These are phyloP conservation scores for Acrobasis repandana DNA, from an alignment of 2,888 invertebrate species.

Conservation along the genomic window DNA sequence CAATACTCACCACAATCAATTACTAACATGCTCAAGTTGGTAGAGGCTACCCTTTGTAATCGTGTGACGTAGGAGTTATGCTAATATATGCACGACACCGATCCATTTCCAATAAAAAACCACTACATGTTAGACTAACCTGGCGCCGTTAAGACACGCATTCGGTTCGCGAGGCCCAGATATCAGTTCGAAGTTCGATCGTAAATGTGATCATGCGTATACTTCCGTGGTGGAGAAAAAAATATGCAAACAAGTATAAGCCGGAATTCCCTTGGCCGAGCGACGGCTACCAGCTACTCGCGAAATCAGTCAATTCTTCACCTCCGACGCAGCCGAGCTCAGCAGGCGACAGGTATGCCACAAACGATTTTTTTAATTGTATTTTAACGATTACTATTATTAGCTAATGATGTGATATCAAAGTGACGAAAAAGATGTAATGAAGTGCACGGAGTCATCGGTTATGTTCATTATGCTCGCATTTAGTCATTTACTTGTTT, in stretches of 20 bases:
- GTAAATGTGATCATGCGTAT: constrained; percentile 27
- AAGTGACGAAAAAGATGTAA: constrained; percentile 39
- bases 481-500: constrained; percentile 31
- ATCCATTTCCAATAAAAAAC: constrained; percentile 43
- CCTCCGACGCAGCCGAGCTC: constrained; percentile 51
- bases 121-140: constrained; percentile 32
- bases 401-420: constrained; percentile 35
- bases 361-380: constrained; percentile 46
- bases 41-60: constrained; percentile 11
- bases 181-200: constrained; percentile 21
- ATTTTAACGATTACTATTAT: constrained; percentile 51
- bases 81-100: constrained; percentile 49
- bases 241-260: constrained; percentile 47
- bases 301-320: constrained; percentile 54
- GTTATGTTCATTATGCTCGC: constrained; percentile 37
- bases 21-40: neutral
- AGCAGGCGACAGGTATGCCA: constrained; percentile 53
- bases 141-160: constrained; percentile 33
- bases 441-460: constrained; percentile 31
- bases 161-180: constrained; percentile 25
- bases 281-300: constrained; percentile 34
- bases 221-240: constrained; percentile 38
- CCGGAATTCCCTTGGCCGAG: constrained; percentile 50
- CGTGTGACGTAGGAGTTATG: constrained; percentile 39
- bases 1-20: neutral